Percentiles rank a stretch among this genome's conserved stretches.
These are phyloP conservation scores for Myodes glareolus DNA, from an alignment of 2,113 vertebrate genomes.

Conservation along the genomic window DNA sequence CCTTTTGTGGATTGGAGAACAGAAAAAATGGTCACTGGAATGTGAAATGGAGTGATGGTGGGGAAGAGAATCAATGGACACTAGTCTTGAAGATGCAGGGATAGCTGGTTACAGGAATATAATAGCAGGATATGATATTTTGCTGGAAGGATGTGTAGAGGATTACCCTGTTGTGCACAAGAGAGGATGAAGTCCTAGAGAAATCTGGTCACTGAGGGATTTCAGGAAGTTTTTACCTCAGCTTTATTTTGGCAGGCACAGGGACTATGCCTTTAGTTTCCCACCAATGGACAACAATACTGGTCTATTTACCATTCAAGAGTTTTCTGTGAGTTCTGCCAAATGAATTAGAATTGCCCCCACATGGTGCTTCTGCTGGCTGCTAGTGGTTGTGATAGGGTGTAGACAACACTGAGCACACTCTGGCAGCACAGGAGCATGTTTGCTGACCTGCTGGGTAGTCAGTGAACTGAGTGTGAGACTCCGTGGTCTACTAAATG, in stretches of 20 bases:
- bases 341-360: not conserved
- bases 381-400: not conserved
- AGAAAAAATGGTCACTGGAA: not conserved
- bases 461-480: not conserved
- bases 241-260: not conserved
- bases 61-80: not conserved
- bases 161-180: not conserved
- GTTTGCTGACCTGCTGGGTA: not conserved
- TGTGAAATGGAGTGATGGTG: not conserved
- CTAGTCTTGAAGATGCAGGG: not conserved
- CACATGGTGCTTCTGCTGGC: not conserved
- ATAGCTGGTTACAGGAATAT: not conserved
- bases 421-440: not conserved
- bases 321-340: not conserved
- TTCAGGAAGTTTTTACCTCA: not conserved
- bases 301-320: not conserved
- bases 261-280: not conserved
- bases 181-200: not conserved
- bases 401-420: not conserved
- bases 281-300: not conserved
- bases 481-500: not conserved
- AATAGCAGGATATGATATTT: not conserved
- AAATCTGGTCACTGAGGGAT: not conserved
- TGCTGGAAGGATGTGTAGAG: not conserved
- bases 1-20: not conserved